A percentile compares a stretch with the other conserved stretches of the same genome.
Evolutionary conservation across 2,888 invertebrate genomes (phyloP).

Genomic region (Pelosia muscerda): DNA sequence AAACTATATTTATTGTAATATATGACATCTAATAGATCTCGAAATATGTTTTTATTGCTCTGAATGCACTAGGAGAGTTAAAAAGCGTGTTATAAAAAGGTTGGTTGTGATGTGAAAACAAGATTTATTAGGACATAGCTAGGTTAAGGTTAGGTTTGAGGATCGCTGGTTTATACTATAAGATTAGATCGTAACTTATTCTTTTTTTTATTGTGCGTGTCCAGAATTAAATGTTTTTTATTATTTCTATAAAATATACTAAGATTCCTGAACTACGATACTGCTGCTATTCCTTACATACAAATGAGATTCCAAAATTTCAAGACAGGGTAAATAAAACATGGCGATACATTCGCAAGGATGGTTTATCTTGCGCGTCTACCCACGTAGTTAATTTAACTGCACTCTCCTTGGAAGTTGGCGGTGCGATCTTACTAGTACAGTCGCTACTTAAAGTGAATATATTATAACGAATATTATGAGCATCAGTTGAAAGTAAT

Average conservation of each 20-base stretch:
- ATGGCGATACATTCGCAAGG: constrained; percentile 18
- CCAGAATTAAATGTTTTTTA: background rate
- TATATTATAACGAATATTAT: constrained; percentile 27
- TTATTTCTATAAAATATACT: background rate
- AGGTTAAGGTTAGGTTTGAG: background rate
- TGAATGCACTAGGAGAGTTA: too few relatives aligned
- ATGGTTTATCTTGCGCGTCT: constrained; percentile 35
- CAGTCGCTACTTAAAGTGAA: constrained; percentile 33
- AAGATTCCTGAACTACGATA: background rate
- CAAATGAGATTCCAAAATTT: background rate
- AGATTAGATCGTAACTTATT: background rate
- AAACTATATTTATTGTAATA: too few relatives aligned
- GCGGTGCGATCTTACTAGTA: constrained; percentile 30
- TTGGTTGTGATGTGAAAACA: background rate
- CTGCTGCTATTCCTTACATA: background rate
- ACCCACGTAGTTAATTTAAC: constrained; percentile 39
- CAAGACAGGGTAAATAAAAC: constrained; percentile 36
- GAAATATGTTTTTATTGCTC: too few relatives aligned
- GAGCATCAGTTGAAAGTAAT: background rate
- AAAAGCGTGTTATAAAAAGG: too few relatives aligned
- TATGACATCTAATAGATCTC: too few relatives aligned
- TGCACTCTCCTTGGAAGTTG: constrained; percentile 37
- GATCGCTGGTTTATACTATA: background rate
- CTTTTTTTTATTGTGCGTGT: background rate
- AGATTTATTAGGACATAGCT: background rate